Percentiles rank a stretch among this genome's conserved stretches.
Evolutionary conservation across 2,888 invertebrate genomes (phyloP).

Genomic region (Epinotia nisella): DNA sequence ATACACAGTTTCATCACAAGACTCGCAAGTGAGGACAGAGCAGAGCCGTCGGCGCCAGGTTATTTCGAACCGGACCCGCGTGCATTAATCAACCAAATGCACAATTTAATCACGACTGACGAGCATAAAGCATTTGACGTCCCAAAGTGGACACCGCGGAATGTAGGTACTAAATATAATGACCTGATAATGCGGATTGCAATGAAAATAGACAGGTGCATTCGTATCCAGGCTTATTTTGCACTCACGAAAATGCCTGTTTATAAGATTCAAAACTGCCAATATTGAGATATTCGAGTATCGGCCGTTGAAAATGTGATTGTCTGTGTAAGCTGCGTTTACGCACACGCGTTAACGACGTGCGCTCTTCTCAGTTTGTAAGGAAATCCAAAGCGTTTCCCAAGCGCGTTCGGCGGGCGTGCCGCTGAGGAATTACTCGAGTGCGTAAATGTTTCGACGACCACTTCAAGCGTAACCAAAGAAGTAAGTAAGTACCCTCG

Average conservation of each 20-base stretch:
- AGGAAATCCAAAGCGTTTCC: too few relatives aligned
- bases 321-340: too few relatives aligned
- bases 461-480: too few relatives aligned
- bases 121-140: conserved; percentile 48
- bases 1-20: not conserved
- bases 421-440: too few relatives aligned
- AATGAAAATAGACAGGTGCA: conserved; percentile 29
- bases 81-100: conserved; percentile 48
- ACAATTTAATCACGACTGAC: conserved; percentile 50
- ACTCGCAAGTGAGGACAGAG: not conserved
- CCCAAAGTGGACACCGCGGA: conserved; percentile 38
- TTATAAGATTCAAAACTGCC: too few relatives aligned
- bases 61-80: conserved; percentile 46
- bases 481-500: too few relatives aligned
- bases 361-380: too few relatives aligned
- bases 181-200: conserved; percentile 29
- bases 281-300: too few relatives aligned
- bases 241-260: not conserved
- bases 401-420: too few relatives aligned
- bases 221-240: conserved; percentile 1
- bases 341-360: too few relatives aligned
- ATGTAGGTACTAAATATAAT: conserved; percentile 37
- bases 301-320: too few relatives aligned
- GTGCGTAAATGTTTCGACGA: too few relatives aligned
- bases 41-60: conserved; percentile 27